Evolutionary conservation across 2,113 vertebrate species (phyloP).

Genomic region (Struthidea cinerea): DNA sequence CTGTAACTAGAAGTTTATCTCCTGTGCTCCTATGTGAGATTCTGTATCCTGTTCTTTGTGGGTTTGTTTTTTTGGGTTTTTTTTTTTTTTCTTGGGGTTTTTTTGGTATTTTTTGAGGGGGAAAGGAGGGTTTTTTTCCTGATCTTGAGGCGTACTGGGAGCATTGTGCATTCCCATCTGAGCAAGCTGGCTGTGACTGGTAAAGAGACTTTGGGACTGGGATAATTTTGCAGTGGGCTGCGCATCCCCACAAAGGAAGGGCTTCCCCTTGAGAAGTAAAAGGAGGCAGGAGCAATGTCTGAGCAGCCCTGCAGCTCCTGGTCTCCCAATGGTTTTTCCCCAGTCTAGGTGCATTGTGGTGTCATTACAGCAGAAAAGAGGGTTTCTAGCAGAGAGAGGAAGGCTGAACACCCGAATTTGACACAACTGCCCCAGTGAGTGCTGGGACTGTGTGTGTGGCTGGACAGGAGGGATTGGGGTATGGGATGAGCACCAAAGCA

Average conservation of each 20-base stretch:
- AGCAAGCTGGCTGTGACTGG: not conserved
- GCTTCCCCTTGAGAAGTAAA: not conserved
- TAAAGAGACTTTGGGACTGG: not conserved
- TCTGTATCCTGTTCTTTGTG: not conserved
- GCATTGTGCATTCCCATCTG: not conserved
- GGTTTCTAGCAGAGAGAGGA: not conserved
- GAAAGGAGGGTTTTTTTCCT: accelerated
- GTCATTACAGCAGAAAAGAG: not conserved
- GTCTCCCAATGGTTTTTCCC: not conserved
- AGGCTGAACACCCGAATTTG: not conserved
- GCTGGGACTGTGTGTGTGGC: not conserved
- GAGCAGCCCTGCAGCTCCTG: not conserved
- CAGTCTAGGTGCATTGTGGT: not conserved
- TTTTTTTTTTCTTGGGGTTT: not conserved
- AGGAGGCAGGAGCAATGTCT: not conserved
- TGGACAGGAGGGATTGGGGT: not conserved
- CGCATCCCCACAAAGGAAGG: not conserved
- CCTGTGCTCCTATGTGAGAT: not conserved
- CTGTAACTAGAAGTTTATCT: not conserved
- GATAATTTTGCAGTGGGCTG: not conserved
- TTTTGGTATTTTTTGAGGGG: not conserved
- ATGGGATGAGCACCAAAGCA: not conserved
- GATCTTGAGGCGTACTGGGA: not conserved
- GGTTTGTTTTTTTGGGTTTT: too few relatives aligned
- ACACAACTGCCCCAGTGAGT: not conserved